Evolutionary conservation across 2,113 vertebrate genomes (phyloP), one percentile per base, ranked within the genome.

Genomic region (Marmota flaviventris): DNA sequence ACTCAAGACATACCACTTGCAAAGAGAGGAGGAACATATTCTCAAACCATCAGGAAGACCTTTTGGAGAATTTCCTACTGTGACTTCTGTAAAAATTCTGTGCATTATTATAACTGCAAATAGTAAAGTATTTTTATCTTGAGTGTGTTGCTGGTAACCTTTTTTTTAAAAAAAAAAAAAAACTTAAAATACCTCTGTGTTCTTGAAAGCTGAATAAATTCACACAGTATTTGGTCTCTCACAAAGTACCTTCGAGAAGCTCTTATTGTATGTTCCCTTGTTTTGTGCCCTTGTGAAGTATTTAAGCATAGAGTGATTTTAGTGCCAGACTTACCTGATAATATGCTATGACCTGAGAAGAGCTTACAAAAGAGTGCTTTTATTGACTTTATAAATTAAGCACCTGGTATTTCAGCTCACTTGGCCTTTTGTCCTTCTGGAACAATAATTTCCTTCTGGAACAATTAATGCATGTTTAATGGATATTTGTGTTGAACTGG

Each of bases 381-480:
- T 91, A 93, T 81, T 84, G 94, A 96, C 92, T 97, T 95, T 73
- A 94, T 82, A 95, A 90, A 87, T 77, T 67, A 87, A 97, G 94
- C 92, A 48, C 81, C 76, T 77, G 73, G 72, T 70, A 42, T 95
- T 87, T 95, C 76, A 81, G 92, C 75, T 56, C 70, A 2, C 65
- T 75, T 95, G 92, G 84, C 76, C 87, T 67, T 84, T 72, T 92
- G 86, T 93, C 90, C 90, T 95, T 91, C 45, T 93, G 89, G 85
- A 79, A 81, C 65, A 81, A 32, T 81, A 39, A 73, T 83, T 95
- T 96, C 78, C 86, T 94, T 90, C 94, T 95, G 79, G 95, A 94
- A 92, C 96, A 89, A 91, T 94, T 25, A 81, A 85, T 82, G 25
- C n/a, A 4, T 22, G 45, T 88, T 85, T 96, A 77, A 83, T 65